phyloP scores from a whole-genome alignment of 2,797 vertebrate species.

The Meda fulgida region DNA sequence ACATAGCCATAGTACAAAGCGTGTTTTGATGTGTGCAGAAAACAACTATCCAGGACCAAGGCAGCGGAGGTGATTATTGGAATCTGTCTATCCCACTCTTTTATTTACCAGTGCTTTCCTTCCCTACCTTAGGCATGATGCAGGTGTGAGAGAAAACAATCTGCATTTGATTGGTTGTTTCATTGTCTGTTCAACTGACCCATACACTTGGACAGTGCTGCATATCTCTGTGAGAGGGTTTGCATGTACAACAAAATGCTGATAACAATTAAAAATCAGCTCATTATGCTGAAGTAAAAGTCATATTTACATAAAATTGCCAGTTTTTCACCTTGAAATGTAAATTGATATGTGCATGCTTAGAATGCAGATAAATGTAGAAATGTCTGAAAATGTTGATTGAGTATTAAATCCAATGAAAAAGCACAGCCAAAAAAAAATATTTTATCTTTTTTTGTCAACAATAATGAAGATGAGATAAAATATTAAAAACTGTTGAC shows the following conservation, averaged over 20 bases:
- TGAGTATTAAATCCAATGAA: neutral
- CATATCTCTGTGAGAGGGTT: neutral
- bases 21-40: constrained; percentile 59
- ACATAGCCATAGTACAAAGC: constrained; percentile 55
- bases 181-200: constrained; percentile 1
- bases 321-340: neutral
- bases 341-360: neutral
- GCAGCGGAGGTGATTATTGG: constrained; percentile 71
- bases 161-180: constrained; percentile 60
- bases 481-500: neutral
- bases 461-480: neutral
- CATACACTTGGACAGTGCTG: constrained; percentile 4
- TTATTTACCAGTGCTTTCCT: constrained; percentile 51
- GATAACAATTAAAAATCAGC: neutral
- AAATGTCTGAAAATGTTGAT: neutral
- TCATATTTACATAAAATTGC: constrained; percentile 5
- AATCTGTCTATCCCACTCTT: constrained; percentile 22
- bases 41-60: constrained; percentile 69
- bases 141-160: constrained; percentile 41
- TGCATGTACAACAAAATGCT: constrained; percentile 2
- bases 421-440: too few relatives aligned
- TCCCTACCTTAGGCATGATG: constrained; percentile 41
- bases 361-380: neutral
- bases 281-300: constrained; percentile 5
- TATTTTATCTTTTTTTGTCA: neutral